A percentile compares a stretch with the other conserved stretches of the same genome.
These are phyloP conservation scores for Xylocopa sonorina DNA, from an alignment of 1,140 invertebrate species.

Conservation along the genomic window DNA sequence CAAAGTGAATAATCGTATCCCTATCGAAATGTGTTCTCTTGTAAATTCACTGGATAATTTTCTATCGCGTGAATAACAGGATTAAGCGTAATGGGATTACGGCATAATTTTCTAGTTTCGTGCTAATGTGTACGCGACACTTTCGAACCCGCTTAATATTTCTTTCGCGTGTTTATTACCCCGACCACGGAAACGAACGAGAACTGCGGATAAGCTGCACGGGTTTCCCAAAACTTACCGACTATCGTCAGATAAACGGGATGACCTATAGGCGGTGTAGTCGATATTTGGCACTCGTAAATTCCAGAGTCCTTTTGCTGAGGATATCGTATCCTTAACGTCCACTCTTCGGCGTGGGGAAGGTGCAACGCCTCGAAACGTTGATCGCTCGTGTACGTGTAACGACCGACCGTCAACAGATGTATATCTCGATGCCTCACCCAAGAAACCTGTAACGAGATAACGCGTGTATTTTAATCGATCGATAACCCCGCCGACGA, in stretches of 20 bases:
- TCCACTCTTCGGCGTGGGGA: slow-evolving; percentile 84
- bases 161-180: background rate
- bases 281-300: slow-evolving; percentile 92
- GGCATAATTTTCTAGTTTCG: background rate
- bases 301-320: slow-evolving; percentile 87
- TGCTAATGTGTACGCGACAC: background rate
- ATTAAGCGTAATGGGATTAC: background rate
- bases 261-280: slow-evolving; percentile 89
- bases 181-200: too few species aligned
- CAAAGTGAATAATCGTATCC: slow-evolving; percentile 13
- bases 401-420: slow-evolving; percentile 83
- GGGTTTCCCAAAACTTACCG: slow-evolving; percentile 82
- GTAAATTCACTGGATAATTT: background rate
- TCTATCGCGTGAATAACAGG: background rate
- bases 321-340: slow-evolving; percentile 85
- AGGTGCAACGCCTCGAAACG: slow-evolving; percentile 83
- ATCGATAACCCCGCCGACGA: too few species aligned
- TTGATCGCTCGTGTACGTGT: slow-evolving; percentile 84
- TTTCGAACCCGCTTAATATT: background rate
- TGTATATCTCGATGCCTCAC: slow-evolving; percentile 83
- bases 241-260: slow-evolving; percentile 88
- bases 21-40: background rate
- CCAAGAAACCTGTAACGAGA: slow-evolving; percentile 83
- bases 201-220: too few species aligned
- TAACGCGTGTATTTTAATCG: background rate